Evolutionary conservation across 2,888 invertebrate genomes (phyloP), one percentile per base, ranked within the genome.

Genomic region (Prenolepis imparis): DNA sequence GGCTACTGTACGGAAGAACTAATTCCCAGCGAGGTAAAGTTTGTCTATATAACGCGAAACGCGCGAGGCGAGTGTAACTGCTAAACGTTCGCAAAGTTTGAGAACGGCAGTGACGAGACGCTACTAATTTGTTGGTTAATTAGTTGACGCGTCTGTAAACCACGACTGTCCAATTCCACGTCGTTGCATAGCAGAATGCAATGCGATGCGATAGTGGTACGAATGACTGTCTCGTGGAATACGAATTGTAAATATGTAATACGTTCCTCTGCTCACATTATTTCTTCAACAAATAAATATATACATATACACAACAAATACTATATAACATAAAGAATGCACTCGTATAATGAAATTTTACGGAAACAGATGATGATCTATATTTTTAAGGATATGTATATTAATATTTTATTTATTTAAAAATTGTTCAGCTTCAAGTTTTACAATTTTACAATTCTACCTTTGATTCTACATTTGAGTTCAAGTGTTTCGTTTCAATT

Each of bases 91-190:
- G 21, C 48, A 68, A 83, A 85, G 74, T 87, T 84, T 41, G 68
- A 70, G 80, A 81, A 81, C 61, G 81, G 68, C 66, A 61, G 73
- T 86, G 73, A 66, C 84, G 88, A 86, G 87, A 91, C 83, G 88
- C 86, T 88, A 83, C 89, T 91, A 91, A 90, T 91, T 91, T 87
- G 89, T 90, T 88, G 80, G 87, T 84, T 91, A 90, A 91, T 89
- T 88, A 87, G 87, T 89, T 87, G 81, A 86, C 86, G 83, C 83
- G 74, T 63, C 85, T 84, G 84, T 72, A 81, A 86, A 83, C 86
- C 86, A 61, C 84, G 81, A 72, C 52, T 80, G 83, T 72, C 70
- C 78, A 68, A 78, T 81, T 82, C 73, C 61, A 32, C 72, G 57
- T 61, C 84, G 80, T 83, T 86, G 84, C 77, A 75, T 86, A 63